phyloP scores from a whole-genome alignment of 2,797 vertebrate species.

The Schizopygopsis pylzovi region DNA sequence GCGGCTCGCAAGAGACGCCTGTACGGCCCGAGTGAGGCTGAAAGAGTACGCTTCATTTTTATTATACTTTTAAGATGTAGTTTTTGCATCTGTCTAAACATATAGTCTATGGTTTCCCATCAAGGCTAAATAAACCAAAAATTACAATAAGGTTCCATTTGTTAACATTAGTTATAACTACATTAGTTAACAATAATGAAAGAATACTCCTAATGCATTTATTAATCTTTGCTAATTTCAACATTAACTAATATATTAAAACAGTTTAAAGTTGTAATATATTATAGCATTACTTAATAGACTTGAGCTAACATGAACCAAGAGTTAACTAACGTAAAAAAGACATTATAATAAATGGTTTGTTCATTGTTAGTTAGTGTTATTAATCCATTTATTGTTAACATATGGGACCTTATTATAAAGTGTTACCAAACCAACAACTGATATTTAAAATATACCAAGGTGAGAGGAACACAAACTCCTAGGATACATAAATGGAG shows the following conservation, averaged over 20 bases:
- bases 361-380: background rate
- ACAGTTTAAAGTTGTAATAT: no score
- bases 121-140: background rate
- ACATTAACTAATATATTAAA: no score
- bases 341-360: no score
- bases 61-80: background rate
- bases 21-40: constrained; percentile 34
- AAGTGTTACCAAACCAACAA: background rate
- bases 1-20: constrained; percentile 62
- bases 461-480: background rate
- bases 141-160: background rate
- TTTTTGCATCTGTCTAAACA: background rate
- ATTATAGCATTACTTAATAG: no score
- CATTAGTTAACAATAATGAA: background rate
- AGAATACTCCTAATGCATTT: background rate
- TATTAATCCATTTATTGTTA: background rate
- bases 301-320: no score
- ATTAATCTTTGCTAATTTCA: background rate
- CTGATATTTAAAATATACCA: background rate
- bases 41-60: constrained; percentile 21
- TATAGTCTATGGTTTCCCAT: background rate
- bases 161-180: no score
- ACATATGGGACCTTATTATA: background rate
- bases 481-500: background rate
- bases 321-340: no score